These are phyloP conservation scores for Lophura nycthemera DNA, from an alignment of 2,113 vertebrate species.

Conservation along the genomic window DNA sequence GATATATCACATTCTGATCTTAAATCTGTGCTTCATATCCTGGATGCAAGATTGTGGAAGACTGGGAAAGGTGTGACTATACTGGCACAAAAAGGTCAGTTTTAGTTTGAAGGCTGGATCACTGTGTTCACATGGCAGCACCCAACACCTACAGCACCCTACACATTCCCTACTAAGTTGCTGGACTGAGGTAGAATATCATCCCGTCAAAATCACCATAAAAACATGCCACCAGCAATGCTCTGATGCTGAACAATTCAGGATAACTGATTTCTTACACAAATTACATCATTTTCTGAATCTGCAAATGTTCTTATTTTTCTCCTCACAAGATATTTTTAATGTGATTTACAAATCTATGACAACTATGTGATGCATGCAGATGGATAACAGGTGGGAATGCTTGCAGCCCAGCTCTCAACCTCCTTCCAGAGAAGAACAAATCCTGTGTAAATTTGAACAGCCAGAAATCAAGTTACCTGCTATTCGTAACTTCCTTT, in stretches of 20 bases:
- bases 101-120: background rate
- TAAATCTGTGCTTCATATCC: background rate
- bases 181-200: background rate
- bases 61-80: background rate
- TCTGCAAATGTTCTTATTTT: background rate
- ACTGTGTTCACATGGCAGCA: accelerated
- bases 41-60: background rate
- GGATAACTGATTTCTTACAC: background rate
- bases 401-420: background rate
- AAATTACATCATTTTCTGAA: background rate
- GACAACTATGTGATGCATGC: background rate
- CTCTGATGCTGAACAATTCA: background rate
- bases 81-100: background rate
- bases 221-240: background rate
- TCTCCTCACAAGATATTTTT: background rate
- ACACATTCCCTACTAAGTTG: background rate
- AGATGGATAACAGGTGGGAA: background rate
- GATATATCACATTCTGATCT: background rate
- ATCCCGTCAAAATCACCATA: background rate
- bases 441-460: background rate
- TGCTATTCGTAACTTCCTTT: background rate
- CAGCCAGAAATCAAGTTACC: background rate
- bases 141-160: accelerated
- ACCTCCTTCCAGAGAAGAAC: background rate
- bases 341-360: background rate